Evolutionary conservation across 2,797 vertebrate species (phyloP).

Genomic region (Lindbergichthys nudifrons): DNA sequence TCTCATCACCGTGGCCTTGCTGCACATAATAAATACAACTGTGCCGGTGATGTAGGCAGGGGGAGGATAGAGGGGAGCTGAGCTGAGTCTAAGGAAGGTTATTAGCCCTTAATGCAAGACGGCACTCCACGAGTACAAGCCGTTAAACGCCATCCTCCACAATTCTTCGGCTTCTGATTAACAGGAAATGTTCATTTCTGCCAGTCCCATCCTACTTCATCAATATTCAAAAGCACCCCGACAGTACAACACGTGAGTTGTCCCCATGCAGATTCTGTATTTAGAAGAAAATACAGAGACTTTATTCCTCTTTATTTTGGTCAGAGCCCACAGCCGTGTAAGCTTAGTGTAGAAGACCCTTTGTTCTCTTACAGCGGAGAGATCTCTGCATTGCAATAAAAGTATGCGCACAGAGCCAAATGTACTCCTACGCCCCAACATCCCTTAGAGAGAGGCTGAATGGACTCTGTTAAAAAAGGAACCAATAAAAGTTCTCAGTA

Average conservation of each 20-base stretch:
- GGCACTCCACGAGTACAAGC: conserved; percentile 68
- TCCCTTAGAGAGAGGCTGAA: conserved; percentile 77
- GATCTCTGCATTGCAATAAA: conserved; percentile 76
- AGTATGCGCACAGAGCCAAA: conserved; percentile 74
- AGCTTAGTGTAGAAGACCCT: conserved; percentile 59
- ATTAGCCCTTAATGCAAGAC: conserved; percentile 75
- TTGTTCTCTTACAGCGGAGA: conserved; percentile 70
- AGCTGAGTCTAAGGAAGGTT: conserved; percentile 72
- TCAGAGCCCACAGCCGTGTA: conserved; percentile 43
- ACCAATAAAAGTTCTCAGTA: conserved; percentile 69
- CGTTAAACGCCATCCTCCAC: conserved; percentile 66
- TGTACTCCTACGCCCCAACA: conserved; percentile 68
- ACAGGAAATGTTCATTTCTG: conserved; percentile 62
- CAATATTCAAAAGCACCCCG: conserved; percentile 54
- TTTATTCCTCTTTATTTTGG: conserved; percentile 49
- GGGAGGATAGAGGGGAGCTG: conserved; percentile 17
- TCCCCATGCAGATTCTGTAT: conserved; percentile 31
- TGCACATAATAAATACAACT: conserved; percentile 84
- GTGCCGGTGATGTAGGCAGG: conserved; percentile 59
- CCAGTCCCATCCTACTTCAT: conserved; percentile 50
- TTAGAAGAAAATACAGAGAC: conserved; percentile 35
- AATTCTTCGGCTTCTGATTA: conserved; percentile 62
- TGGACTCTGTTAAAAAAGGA: conserved; percentile 77
- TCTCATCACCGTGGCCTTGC: conserved; percentile 82
- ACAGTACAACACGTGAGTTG: conserved; percentile 16